phyloP scores from a whole-genome alignment of 2,888 invertebrate genomes.

The Pollenia labialis region DNA sequence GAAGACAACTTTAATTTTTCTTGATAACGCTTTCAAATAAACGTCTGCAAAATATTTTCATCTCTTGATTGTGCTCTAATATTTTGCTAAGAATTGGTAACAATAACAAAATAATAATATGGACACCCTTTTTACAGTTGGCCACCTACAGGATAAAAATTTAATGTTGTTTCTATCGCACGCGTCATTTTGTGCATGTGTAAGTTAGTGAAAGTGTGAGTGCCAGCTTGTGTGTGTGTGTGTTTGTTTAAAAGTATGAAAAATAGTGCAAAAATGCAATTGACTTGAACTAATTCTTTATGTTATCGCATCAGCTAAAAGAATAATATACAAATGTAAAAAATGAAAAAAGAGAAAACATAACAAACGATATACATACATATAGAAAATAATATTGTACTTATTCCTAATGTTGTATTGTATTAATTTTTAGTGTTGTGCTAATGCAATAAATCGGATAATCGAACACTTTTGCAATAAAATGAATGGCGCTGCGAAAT shows the following conservation, averaged over 20 bases:
- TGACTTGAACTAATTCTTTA: conserved; percentile 66
- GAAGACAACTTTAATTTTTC: conserved; percentile 16
- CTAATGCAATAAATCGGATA: background rate
- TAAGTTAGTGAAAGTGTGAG: background rate
- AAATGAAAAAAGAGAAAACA: background rate
- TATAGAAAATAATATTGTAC: background rate
- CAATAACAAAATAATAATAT: conserved; percentile 18
- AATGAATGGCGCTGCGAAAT: too few relatives aligned
- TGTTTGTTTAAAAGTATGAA: conserved; percentile 30
- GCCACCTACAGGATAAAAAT: conserved; percentile 51
- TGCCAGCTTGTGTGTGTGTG: background rate
- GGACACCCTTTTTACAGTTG: conserved; percentile 50
- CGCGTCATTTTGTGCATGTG: conserved; percentile 41
- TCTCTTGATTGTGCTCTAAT: conserved; percentile 54
- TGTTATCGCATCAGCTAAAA: conserved; percentile 58
- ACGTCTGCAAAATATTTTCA: conserved; percentile 37
- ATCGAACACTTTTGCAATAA: background rate
- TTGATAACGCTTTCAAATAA: conserved; percentile 24
- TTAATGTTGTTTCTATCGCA: conserved; percentile 67
- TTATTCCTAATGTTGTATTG: too few relatives aligned
- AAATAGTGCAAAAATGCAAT: conserved; percentile 66
- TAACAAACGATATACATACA: background rate
- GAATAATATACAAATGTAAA: conserved; percentile 18
- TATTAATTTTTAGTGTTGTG: background rate
- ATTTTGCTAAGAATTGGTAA: background rate